Evolutionary conservation across 92 coral and sea anemone species (phyloP).

Genomic region (Epizoanthus illoricatus): DNA sequence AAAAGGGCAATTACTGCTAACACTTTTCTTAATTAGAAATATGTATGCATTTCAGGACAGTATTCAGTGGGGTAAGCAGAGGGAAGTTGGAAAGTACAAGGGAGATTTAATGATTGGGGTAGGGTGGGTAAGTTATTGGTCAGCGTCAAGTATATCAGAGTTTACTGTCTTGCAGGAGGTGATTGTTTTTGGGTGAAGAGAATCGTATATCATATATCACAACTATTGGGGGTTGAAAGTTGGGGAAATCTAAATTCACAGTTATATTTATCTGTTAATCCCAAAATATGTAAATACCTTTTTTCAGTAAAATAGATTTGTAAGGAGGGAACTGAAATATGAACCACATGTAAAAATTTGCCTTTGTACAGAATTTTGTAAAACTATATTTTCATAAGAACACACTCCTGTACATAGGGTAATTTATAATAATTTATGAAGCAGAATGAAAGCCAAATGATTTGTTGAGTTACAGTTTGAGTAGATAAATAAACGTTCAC

Average conservation of each 20-base stretch:
- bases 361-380: conserved; percentile 35
- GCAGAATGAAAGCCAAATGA: conserved; percentile 34
- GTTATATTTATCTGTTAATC: conserved; percentile 29
- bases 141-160: too few relatives aligned
- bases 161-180: background rate
- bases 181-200: conserved; percentile 20
- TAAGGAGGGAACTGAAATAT: conserved; percentile 1
- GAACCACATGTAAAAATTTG: conserved; percentile 11
- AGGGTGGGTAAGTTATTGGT: conserved; percentile 1
- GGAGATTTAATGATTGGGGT: background rate
- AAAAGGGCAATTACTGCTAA: too few relatives aligned
- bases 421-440: conserved; percentile 38
- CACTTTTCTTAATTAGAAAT: too few relatives aligned
- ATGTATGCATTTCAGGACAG: too few relatives aligned
- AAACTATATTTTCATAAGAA: conserved; percentile 36
- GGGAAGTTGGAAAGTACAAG: background rate
- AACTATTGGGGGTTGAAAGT: background rate
- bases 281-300: background rate
- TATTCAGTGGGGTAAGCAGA: too few relatives aligned
- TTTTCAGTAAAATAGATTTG: conserved; percentile 33
- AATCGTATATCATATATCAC: background rate
- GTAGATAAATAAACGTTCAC: conserved; percentile 30
- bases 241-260: background rate
- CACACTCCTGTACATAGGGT: conserved; percentile 28
- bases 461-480: conserved; percentile 33